Evolutionary conservation across 2,888 invertebrate species (phyloP), one percentile per base, ranked within the genome.

Genomic region (Hedychridium roseum): DNA sequence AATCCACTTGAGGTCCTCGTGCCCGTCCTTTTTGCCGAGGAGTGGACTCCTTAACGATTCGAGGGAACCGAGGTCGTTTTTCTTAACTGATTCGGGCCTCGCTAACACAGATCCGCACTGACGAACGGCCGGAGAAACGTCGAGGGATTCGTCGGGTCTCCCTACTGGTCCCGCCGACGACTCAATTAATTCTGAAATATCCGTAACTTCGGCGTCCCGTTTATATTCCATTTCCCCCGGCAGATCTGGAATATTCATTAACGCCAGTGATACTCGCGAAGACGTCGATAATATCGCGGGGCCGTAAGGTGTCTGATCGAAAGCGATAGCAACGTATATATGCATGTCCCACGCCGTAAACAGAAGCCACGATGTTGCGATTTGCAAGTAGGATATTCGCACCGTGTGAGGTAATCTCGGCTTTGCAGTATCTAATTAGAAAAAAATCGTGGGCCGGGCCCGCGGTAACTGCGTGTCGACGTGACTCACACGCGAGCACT

Each of bases 21-120:
- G 3, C 27, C 36, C 50, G 47, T 50, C 50, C 48, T 56, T 57
- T 59, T 48, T 39, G 21, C 32, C 14, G 40, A 43, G 36, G 54
- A 27, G n/a, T 20, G 38, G 44, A 35, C 45, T 43, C 41, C 60
- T 64, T 69, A 71, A 70, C 64, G 71, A 71, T 61, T 60, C 39
- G 40, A 43, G 46, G 49, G 44, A 57, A 50, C 55, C 50, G 54
- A 51, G 55, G 61, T 68, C 60, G 68, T 60, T 66, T 68, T 66
- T 42, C 50, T 53, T 56, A 50, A 54, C 50, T 54, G 56, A 60
- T 57, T 38, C 43, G 27, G 45, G 47, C 50, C 30, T 23, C 23
- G 5, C 9, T 36, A 23, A 4, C 23, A 23, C 23, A n/a, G n/a
- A n/a, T n/a, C n/a, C n/a, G n/a, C n/a, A n/a, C n/a, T n/a, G n/a